These are phyloP conservation scores for Parascotia fuliginaria DNA, from an alignment of 2,888 invertebrate species.

Conservation along the genomic window DNA sequence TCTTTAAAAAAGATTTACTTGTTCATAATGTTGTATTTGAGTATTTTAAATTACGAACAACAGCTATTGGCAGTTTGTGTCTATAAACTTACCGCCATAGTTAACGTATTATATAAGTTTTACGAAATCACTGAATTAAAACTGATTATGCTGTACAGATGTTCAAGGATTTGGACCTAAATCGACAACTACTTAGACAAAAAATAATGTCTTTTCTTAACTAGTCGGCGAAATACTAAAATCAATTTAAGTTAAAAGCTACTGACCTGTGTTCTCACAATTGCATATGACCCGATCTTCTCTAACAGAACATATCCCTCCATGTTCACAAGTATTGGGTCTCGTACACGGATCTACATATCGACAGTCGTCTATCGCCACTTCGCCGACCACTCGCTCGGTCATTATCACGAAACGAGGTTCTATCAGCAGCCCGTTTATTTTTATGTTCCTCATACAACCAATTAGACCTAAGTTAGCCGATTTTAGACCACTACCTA, in stretches of 20 bases:
- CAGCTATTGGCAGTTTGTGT: no score
- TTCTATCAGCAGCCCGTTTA: constrained; percentile 93
- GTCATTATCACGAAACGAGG: constrained; percentile 93
- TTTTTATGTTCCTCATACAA: constrained; percentile 95
- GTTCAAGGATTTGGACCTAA: no score
- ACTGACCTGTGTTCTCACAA: constrained; percentile 91
- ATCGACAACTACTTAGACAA: no score
- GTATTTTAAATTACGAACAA: no score
- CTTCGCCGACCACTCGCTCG: constrained; percentile 93
- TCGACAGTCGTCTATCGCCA: constrained; percentile 95
- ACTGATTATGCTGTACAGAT: no score
- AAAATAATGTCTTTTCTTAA: no score
- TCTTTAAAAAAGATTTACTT: no score
- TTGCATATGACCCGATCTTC: constrained; percentile 95
- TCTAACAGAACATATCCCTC: constrained; percentile 95
- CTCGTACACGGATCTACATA: constrained; percentile 95
- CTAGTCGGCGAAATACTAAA: no score
- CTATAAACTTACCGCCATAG: no score
- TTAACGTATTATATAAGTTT: no score
- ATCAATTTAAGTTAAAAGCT: not conserved
- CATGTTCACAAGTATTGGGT: constrained; percentile 97
- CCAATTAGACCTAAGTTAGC: constrained; percentile 93
- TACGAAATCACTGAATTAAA: no score
- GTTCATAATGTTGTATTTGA: no score
- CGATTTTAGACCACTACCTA: constrained; percentile 92